Evolutionary conservation across 2,797 vertebrate species (phyloP).

Genomic region (Hylomyscus alleni): DNA sequence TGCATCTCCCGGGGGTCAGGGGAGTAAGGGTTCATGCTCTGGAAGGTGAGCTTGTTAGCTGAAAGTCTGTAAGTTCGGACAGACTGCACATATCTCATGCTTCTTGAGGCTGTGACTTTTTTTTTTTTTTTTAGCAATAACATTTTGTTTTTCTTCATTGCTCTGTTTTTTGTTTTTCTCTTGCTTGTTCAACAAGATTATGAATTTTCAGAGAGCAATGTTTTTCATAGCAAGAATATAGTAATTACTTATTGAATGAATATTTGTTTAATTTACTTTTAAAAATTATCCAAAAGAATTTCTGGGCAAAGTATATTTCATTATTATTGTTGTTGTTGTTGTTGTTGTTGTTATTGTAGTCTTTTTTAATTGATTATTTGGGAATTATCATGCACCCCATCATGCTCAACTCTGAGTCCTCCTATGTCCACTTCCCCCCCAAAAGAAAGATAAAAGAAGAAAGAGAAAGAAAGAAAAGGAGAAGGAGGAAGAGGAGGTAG

Average conservation of each 20-base stretch:
- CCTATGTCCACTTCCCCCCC: neutral
- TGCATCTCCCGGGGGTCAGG: neutral
- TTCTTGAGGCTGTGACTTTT: neutral
- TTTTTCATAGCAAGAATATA: neutral
- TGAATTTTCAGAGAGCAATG: neutral
- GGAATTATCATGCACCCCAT: neutral
- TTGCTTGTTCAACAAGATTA: neutral
- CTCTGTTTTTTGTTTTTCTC: neutral
- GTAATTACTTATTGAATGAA: neutral
- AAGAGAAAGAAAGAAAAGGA: neutral
- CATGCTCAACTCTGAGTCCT: neutral
- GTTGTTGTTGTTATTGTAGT: neutral
- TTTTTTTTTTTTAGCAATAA: neutral
- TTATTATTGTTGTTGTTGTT: no score
- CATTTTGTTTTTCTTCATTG: neutral
- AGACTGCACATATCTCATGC: neutral
- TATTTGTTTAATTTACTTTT: conserved; percentile 23
- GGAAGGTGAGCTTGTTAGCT: neutral
- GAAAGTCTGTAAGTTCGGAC: conserved; percentile 13
- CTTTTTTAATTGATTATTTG: neutral
- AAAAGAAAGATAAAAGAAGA: neutral
- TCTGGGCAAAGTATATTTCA: conserved; percentile 16
- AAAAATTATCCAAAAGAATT: neutral
- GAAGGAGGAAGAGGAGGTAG: accelerated
- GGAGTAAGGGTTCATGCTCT: neutral